These are phyloP conservation scores for Muscicapa adusta DNA, from an alignment of 2,113 vertebrate species.

Conservation along the genomic window DNA sequence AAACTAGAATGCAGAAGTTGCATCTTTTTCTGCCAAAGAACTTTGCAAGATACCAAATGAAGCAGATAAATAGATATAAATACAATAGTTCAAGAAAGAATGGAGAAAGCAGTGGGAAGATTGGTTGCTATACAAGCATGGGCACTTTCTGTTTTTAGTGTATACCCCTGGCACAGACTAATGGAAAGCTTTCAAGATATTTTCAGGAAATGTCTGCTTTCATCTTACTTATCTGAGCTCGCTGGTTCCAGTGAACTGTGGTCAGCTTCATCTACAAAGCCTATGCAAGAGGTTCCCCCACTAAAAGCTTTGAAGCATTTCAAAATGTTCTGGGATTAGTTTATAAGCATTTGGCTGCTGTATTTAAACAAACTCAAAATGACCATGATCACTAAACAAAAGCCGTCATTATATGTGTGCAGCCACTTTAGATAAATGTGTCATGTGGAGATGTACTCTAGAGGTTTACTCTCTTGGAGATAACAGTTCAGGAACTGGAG, in stretches of 20 bases:
- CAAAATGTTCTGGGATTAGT: slow-evolving; percentile 72
- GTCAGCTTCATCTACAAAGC: slow-evolving; percentile 69
- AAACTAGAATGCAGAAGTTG: background rate
- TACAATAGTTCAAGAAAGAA: slow-evolving; percentile 19
- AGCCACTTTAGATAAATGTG: slow-evolving; percentile 76
- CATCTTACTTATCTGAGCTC: slow-evolving; percentile 81
- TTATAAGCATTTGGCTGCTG: slow-evolving; percentile 69
- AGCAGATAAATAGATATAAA: slow-evolving; percentile 35
- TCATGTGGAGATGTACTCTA: slow-evolving; percentile 64
- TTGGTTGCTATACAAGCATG: background rate
- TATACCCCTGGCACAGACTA: slow-evolving; percentile 82
- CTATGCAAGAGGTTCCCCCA: slow-evolving; percentile 53
- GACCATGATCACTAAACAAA: slow-evolving; percentile 74
- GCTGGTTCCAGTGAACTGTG: slow-evolving; percentile 81
- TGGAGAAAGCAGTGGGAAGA: background rate
- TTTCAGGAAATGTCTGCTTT: slow-evolving; percentile 79
- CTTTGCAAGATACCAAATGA: slow-evolving; percentile 33
- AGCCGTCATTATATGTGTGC: slow-evolving; percentile 62
- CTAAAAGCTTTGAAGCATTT: slow-evolving; percentile 78
- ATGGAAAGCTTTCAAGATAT: slow-evolving; percentile 96
- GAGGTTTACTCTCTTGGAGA: slow-evolving; percentile 64
- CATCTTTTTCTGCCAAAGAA: background rate
- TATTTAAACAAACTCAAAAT: slow-evolving; percentile 78
- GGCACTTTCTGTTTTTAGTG: slow-evolving; percentile 74
- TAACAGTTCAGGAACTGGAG: slow-evolving; percentile 40